Base-by-base conservation (phyloP, 2,888 invertebrate genomes). In the Caenorhabditis wallacei region DNA sequence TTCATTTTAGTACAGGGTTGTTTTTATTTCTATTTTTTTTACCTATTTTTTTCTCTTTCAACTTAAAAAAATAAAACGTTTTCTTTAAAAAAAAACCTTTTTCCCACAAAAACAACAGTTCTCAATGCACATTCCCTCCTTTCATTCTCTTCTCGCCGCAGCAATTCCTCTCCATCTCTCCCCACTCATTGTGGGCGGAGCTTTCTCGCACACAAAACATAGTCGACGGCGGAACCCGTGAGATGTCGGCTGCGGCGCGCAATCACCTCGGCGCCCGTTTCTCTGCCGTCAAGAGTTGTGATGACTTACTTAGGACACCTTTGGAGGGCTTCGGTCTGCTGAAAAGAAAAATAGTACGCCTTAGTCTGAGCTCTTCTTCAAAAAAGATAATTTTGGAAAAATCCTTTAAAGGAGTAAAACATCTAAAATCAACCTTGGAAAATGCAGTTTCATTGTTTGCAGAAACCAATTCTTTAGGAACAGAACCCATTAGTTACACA, bases 261-360 rank as follows among this genome's bases (percentile, higher is more conserved):
- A 40, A 22, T 54, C 24, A 66, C 43, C 40, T 20, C 18, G 20
- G 26, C 51, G 46, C 11, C 20, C 37, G 51, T 18, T 11, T 7
- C 20, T 7, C 3, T 10, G 30, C 3, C 16, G 30, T 18, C 69
- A 71, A 72, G 79, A 75, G 84, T 78, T 59, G 70, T 84, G 84
- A 84, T 59, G 84, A 84, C 80, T 59, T 53, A 75, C 84, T 84
- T 84, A 84, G 84, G 84, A 84, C 84, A 84, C 84, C 84, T 84
- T 84, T 84, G 84, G 84, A 84, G 84, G 71, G 68, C 48, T 43
- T 75, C 51, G 69, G 74, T 70, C 66, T 71, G 84, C 84, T 84
- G 84, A 84, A 84, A 84, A 76, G 59, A 84, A 80, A 61, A 79
- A 80, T 54, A 83, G 54, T 82, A 78, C 69, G 76, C 82, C 82